Evolutionary conservation across 2,797 vertebrate species (phyloP), one percentile per base, ranked within the genome.

Genomic region (Protonibea diacanthus): DNA sequence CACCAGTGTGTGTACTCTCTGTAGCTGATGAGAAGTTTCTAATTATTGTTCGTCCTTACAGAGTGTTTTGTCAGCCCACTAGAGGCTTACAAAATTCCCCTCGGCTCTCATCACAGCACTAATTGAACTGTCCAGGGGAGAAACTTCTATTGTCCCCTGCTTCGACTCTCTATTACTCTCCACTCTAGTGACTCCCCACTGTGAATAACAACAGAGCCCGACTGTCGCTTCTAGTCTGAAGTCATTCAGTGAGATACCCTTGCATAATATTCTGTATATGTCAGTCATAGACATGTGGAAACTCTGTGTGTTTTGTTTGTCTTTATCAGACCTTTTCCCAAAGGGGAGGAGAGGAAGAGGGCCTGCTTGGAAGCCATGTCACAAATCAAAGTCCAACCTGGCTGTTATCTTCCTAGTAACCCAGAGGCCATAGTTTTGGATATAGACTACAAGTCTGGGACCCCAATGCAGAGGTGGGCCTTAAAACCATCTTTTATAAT

Each of bases 371-470:
- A 93, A 6, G 96, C 97, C 42, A 92, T 99, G 60, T 97, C 97
- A 15, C 97, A 99, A 78, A 97, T 99, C 90, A 97, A 98, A 92
- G 98, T 99, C 53, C 98, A 99, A 68, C 97, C 96, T 13, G 98
- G 98, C 80, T 99, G 98, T 88, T 99, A 99, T 87, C 93, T 99
- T 77, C 98, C 98, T 85, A 99, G 97, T 90, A 99, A 99, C 85
- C 98, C 98, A 0, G 98, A 99, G 94, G 97, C 98, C 59, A 98
- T 99, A 6, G 98, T 99, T 59, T 89, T 99, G 78, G 98, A 99
- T 87, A 99, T 99, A 14, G 98, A 99, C 94, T 99, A 98, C 92
- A 97, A 97, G 83, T 99, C 98, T 6, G 98, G 98, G 83, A 98
- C 97, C 0, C 98, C 98, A 8, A 98, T 99, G 98, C 98, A 99